phyloP scores from a whole-genome alignment of 2,888 invertebrate species.

The Macaria liturata region DNA sequence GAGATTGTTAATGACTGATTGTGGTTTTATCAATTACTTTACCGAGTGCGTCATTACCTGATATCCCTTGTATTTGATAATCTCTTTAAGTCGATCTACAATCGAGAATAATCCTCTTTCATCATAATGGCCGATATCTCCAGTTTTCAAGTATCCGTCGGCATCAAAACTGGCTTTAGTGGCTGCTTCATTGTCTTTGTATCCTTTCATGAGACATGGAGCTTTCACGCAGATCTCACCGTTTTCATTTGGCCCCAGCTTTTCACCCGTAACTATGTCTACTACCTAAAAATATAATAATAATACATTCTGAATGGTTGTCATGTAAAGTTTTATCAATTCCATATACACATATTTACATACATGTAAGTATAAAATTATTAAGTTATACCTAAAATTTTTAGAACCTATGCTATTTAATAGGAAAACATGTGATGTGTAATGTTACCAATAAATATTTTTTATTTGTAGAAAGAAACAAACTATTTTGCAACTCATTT shows the following conservation, averaged over 20 bases:
- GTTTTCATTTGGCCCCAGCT: conserved; percentile 48
- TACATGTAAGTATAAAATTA: too few species aligned
- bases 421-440: too few species aligned
- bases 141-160: conserved; percentile 60
- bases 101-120: conserved; percentile 57
- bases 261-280: conserved; percentile 49
- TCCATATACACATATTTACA: too few species aligned
- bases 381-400: too few species aligned
- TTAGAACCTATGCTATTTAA: too few species aligned
- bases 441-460: too few species aligned
- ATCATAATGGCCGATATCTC: conserved; percentile 63
- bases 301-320: too few species aligned
- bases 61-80: conserved; percentile 61
- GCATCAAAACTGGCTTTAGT: conserved; percentile 50
- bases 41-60: conserved; percentile 34
- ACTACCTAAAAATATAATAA: conserved; percentile 55
- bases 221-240: conserved; percentile 63
- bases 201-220: conserved; percentile 59
- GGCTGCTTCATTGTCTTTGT: conserved; percentile 49
- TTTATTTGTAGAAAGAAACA: too few species aligned
- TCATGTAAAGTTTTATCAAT: too few species aligned
- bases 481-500: too few species aligned
- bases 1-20: too few species aligned
- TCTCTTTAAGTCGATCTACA: conserved; percentile 59
- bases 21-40: too few species aligned